A percentile compares a stretch with the other conserved stretches of the same genome.
Conservation (phyloP, 2,888 invertebrate genomes). For the Parnassius apollo region DNA sequence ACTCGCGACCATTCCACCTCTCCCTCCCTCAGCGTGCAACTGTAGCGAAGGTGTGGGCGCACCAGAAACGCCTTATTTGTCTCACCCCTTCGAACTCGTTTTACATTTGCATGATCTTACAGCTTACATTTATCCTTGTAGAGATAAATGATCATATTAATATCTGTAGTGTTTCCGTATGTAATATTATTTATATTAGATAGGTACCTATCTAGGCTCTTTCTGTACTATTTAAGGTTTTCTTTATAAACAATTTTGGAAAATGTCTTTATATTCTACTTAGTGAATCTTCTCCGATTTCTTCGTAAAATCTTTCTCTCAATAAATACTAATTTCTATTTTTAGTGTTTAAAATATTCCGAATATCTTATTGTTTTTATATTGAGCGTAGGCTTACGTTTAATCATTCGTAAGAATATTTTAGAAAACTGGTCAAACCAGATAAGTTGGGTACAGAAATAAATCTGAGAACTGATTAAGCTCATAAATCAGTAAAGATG, state of each 20-base stretch:
- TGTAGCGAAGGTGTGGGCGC: constrained; percentile 59
- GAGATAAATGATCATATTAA: too few relatives aligned
- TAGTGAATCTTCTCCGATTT: too few relatives aligned
- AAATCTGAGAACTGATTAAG: constrained; percentile 4
- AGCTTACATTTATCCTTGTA: constrained; percentile 7
- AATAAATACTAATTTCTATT: too few relatives aligned
- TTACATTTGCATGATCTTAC: constrained; percentile 31
- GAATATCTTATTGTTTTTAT: too few relatives aligned
- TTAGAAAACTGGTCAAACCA: constrained; percentile 21
- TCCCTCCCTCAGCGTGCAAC: constrained; percentile 60
- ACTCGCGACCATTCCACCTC: constrained; percentile 57
- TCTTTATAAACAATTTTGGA: too few relatives aligned
- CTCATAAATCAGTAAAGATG: neutral
- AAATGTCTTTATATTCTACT: too few relatives aligned
- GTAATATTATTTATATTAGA: too few relatives aligned
- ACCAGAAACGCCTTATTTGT: constrained; percentile 69
- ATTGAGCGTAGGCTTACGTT: neutral
- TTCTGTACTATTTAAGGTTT: too few relatives aligned
- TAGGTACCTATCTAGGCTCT: too few relatives aligned
- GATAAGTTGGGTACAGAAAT: constrained; percentile 1
- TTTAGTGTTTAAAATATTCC: too few relatives aligned
- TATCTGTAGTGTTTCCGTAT: too few relatives aligned
- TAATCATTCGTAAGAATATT: constrained; percentile 9
- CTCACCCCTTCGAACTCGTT: constrained; percentile 51
- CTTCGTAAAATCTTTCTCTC: too few relatives aligned